These are phyloP conservation scores for Tangara arthus DNA, from an alignment of 2,797 vertebrate species.

Conservation along the genomic window DNA sequence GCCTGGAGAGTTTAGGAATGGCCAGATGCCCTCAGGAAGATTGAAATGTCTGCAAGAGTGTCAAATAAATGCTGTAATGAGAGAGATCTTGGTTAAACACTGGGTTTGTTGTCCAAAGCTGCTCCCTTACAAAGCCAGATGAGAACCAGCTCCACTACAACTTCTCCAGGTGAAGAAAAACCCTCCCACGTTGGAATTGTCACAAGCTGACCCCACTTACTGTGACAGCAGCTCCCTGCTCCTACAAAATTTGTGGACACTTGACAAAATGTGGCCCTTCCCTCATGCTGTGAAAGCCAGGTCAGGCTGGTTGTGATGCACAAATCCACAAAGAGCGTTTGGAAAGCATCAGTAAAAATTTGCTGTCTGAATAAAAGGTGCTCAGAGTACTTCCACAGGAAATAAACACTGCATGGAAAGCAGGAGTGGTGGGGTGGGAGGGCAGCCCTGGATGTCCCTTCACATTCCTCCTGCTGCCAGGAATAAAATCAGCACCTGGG, in stretches of 20 bases:
- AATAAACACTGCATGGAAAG: neutral
- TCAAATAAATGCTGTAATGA: neutral
- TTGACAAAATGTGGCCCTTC: neutral
- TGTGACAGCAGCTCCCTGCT: neutral
- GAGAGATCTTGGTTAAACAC: neutral
- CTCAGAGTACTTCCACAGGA: neutral
- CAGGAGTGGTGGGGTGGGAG: neutral
- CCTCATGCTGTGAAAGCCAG: neutral
- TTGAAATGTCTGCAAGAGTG: neutral
- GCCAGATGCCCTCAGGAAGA: neutral
- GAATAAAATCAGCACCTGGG: neutral
- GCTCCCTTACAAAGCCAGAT: neutral
- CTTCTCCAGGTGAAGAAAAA: neutral
- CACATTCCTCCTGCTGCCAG: neutral
- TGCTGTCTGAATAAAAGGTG: neutral
- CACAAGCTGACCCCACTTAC: neutral
- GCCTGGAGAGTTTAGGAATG: neutral
- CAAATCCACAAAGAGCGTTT: neutral
- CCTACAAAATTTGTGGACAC: neutral
- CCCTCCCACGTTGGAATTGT: rapidly evolving
- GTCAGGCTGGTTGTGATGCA: neutral
- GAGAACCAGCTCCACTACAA: neutral
- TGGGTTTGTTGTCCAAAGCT: neutral
- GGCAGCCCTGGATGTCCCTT: neutral
- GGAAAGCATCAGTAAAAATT: neutral